Evolutionary conservation across 2,797 vertebrate species (phyloP).

Genomic region (Phoebastria nigripes): DNA sequence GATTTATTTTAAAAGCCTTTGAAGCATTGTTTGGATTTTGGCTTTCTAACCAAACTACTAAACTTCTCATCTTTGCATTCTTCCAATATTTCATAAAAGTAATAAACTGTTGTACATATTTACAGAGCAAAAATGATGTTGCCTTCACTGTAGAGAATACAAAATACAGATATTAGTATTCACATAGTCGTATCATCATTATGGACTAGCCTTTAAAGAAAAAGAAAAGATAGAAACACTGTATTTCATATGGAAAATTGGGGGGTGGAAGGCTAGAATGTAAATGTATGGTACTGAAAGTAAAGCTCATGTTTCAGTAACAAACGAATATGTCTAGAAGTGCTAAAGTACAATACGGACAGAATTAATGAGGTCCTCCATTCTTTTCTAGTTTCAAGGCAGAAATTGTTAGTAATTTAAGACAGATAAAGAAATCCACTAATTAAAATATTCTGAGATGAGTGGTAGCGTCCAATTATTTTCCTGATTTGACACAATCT

Average conservation of each 20-base stretch:
- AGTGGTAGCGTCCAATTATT: slow-evolving; percentile 71
- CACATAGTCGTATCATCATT: background rate
- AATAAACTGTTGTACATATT: slow-evolving; percentile 21
- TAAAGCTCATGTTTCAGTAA: slow-evolving; percentile 6
- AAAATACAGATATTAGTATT: slow-evolving; percentile 54
- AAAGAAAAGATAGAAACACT: background rate
- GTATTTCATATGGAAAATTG: background rate
- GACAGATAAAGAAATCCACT: slow-evolving; percentile 67
- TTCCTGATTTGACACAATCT: slow-evolving; percentile 66
- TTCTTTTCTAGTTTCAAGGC: slow-evolving; percentile 39
- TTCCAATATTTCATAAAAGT: slow-evolving; percentile 34
- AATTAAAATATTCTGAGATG: slow-evolving; percentile 67
- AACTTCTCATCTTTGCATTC: slow-evolving; percentile 24
- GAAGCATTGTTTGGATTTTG: slow-evolving; percentile 55
- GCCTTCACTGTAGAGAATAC: slow-evolving; percentile 6
- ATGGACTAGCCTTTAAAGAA: background rate
- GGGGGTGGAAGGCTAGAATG: background rate
- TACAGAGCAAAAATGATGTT: background rate
- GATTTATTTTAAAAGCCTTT: slow-evolving; percentile 55
- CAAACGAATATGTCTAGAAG: background rate
- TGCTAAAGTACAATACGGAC: background rate
- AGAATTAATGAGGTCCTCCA: slow-evolving; percentile 53
- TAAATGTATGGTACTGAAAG: background rate
- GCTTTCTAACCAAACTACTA: slow-evolving; percentile 5
- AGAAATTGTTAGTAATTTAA: slow-evolving; percentile 62